phyloP scores from a whole-genome alignment of 2,113 vertebrate genomes.

The Chlamydotis undulata region DNA sequence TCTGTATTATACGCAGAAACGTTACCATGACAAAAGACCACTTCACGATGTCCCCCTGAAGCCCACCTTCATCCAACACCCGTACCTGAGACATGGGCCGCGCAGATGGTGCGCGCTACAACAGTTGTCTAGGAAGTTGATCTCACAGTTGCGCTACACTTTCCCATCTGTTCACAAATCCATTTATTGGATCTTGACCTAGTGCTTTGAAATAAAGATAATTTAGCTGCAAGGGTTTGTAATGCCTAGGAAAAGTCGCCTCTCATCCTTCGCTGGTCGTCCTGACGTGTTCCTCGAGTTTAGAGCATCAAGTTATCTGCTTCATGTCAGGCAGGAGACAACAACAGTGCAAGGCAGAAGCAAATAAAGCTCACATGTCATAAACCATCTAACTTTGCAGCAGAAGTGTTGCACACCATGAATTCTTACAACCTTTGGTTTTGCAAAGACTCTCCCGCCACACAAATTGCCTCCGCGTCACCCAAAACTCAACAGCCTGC shows the following conservation, averaged over 20 bases:
- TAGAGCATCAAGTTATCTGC: background rate
- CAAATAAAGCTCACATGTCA: background rate
- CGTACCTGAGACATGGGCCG: rapidly evolving
- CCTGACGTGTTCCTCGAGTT: background rate
- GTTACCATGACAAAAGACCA: background rate
- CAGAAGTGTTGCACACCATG: background rate
- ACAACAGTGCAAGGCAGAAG: background rate
- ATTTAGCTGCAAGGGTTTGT: background rate
- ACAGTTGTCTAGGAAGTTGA: background rate
- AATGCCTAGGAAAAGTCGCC: background rate
- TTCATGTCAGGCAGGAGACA: background rate
- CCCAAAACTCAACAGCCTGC: background rate
- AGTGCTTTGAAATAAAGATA: background rate
- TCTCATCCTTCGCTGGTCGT: background rate
- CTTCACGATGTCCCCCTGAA: background rate
- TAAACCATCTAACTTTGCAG: background rate
- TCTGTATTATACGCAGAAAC: background rate
- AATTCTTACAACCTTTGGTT: background rate
- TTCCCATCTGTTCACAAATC: slow-evolving; percentile 29
- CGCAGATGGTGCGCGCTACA: background rate
- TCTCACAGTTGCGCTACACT: background rate
- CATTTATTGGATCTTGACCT: background rate
- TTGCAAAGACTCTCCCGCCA: background rate
- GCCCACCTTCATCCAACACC: background rate
- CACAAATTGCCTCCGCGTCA: background rate